phyloP scores from a whole-genome alignment of 2,797 vertebrate species.

The Propithecus deckenii region DNA sequence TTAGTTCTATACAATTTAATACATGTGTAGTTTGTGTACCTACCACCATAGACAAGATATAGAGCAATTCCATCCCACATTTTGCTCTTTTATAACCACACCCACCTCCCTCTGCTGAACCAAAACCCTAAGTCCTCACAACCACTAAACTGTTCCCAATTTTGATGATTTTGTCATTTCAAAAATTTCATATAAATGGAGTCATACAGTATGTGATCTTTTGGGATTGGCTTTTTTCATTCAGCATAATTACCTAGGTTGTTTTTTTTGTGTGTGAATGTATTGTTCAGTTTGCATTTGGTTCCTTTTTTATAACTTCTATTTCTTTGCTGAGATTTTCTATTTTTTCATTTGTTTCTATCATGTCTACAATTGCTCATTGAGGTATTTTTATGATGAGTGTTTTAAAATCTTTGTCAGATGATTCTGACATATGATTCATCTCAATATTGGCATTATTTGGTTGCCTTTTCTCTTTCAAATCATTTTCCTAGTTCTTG shows the following conservation, averaged over 20 bases:
- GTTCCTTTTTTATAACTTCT: conserved; percentile 27
- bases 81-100: background rate
- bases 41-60: background rate
- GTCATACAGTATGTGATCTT: background rate
- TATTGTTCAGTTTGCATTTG: conserved; percentile 30
- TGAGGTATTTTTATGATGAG: conserved; percentile 34
- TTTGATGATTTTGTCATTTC: conserved; percentile 41
- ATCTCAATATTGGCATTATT: conserved; percentile 20
- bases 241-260: background rate
- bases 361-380: background rate
- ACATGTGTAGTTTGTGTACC: background rate
- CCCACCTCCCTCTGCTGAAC: background rate
- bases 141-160: background rate
- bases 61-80: background rate
- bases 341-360: conserved; percentile 21
- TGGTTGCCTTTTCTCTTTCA: conserved; percentile 16
- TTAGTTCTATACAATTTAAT: background rate
- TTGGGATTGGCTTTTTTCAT: background rate
- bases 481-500: conserved; percentile 43
- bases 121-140: background rate
- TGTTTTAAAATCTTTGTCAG: conserved; percentile 46
- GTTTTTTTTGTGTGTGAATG: background rate
- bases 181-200: background rate
- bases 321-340: conserved; percentile 32
- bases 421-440: conserved; percentile 54